These are phyloP conservation scores for Resseliella maxima DNA, from an alignment of 2,888 invertebrate genomes.

Conservation along the genomic window DNA sequence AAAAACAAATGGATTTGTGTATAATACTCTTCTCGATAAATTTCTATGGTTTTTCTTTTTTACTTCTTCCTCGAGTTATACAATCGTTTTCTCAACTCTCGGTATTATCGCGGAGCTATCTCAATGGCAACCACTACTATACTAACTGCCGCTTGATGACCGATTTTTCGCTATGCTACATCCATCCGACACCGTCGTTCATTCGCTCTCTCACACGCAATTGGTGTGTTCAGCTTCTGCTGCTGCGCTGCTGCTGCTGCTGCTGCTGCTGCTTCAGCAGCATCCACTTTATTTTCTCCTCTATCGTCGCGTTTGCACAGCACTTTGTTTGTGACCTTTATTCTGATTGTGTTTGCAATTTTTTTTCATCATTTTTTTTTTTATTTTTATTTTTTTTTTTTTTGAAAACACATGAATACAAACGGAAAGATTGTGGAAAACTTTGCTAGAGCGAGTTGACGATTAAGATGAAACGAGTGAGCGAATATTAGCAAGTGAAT, in stretches of 20 bases:
- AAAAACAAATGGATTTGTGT: not conserved
- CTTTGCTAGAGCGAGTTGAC: not conserved
- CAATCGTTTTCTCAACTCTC: constrained; percentile 21
- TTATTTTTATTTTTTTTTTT: not conserved
- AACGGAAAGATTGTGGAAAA: not conserved
- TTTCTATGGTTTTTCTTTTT: too few species aligned
- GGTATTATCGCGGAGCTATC: constrained; percentile 40
- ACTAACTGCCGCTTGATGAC: constrained; percentile 55
- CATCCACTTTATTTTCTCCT: constrained; percentile 52
- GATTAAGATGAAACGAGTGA: not conserved
- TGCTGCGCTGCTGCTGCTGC: not conserved
- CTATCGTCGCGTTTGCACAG: constrained; percentile 44
- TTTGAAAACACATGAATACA: not conserved
- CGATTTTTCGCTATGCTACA: constrained; percentile 45
- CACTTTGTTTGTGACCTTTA: constrained; percentile 54
- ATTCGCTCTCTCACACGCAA: constrained; percentile 19
- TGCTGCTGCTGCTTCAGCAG: constrained; percentile 13
- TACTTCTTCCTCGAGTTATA: too few species aligned
- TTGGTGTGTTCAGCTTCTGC: constrained; percentile 10
- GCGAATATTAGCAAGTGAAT: not conserved
- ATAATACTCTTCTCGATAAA: not conserved
- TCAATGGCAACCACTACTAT: constrained; percentile 55
- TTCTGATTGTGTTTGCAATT: constrained; percentile 53
- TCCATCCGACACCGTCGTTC: constrained; percentile 18
- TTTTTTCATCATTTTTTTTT: constrained; percentile 10